phyloP scores from a whole-genome alignment of 2,888 invertebrate species.

The Siphlonurus alternatus region DNA sequence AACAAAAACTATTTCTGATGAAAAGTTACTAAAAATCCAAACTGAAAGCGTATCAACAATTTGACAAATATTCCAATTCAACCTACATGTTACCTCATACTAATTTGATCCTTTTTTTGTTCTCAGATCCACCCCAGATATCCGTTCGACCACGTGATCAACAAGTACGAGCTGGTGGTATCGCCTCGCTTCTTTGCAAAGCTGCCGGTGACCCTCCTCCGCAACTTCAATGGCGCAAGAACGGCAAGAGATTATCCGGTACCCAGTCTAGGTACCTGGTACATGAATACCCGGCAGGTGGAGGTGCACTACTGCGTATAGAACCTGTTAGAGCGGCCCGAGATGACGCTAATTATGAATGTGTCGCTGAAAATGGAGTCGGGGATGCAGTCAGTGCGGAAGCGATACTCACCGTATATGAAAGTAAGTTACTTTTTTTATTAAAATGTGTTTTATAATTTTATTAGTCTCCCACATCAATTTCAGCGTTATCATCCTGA shows the following conservation, averaged over 20 bases:
- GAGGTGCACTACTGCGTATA: conserved; percentile 70
- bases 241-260: conserved; percentile 45
- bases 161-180: conserved; percentile 78
- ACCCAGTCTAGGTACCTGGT: conserved; percentile 73
- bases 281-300: conserved; percentile 37
- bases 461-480: neutral
- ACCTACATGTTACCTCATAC: too few species aligned
- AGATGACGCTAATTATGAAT: conserved; percentile 87
- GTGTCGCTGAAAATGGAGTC: conserved; percentile 92
- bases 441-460: too few species aligned
- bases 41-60: too few species aligned
- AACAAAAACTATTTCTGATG: too few species aligned
- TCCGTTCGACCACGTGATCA: conserved; percentile 81
- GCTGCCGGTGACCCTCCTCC: conserved; percentile 79
- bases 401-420: conserved; percentile 76
- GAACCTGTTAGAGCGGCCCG: conserved; percentile 74
- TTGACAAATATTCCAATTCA: too few species aligned
- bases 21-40: too few species aligned
- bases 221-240: conserved; percentile 89
- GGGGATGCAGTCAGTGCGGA: conserved; percentile 86
- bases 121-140: conserved; percentile 87
- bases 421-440: conserved; percentile 45
- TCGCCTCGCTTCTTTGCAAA: conserved; percentile 93
- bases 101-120: neutral
- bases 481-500: neutral